Percentiles rank a stretch among this genome's conserved stretches.
Conservation (phyloP, 2,113 vertebrate genomes). For the Esox niger region DNA sequence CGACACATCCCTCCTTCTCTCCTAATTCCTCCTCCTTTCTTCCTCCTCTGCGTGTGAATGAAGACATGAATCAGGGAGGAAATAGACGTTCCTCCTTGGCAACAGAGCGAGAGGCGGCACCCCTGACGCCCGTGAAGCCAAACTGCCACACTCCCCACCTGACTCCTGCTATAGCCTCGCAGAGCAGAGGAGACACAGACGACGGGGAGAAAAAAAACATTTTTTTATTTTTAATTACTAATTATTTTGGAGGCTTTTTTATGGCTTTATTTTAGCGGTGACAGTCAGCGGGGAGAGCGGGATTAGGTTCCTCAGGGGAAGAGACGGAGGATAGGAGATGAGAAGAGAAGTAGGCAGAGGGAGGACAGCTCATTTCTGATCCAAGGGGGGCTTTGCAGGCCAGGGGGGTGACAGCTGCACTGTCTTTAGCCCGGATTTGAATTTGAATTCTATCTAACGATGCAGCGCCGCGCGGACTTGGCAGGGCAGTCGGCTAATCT, state of each 20-base stretch:
- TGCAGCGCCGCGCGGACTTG: slow-evolving; percentile 79
- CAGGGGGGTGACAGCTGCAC: slow-evolving; percentile 83
- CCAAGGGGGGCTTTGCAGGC: slow-evolving; percentile 82
- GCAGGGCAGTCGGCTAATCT: slow-evolving; percentile 83
- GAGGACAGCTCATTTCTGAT: slow-evolving; percentile 85
- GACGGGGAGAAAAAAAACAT: slow-evolving; percentile 46
- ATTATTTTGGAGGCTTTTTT: slow-evolving; percentile 76
- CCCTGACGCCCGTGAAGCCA: slow-evolving; percentile 50
- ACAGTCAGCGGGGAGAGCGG: slow-evolving; percentile 67
- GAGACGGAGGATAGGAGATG: slow-evolving; percentile 68
- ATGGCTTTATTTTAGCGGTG: slow-evolving; percentile 82
- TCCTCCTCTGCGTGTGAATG: slow-evolving; percentile 20
- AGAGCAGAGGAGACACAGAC: slow-evolving; percentile 25
- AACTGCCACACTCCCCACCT: slow-evolving; percentile 35
- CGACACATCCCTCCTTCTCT: slow-evolving; percentile 24
- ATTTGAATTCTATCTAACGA: slow-evolving; percentile 86
- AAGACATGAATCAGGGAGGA: slow-evolving; percentile 35
- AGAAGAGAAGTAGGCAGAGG: slow-evolving; percentile 70
- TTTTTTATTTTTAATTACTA: slow-evolving; percentile 76
- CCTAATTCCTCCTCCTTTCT: slow-evolving; percentile 23
- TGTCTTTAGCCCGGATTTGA: slow-evolving; percentile 84
- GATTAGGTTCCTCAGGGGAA: slow-evolving; percentile 80
- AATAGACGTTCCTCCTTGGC: slow-evolving; percentile 25
- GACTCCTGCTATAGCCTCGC: slow-evolving; percentile 8
- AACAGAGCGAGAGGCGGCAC: slow-evolving; percentile 19